Conservation (phyloP, 2,113 vertebrate genomes). For the Tragelaphus imberbis region DNA sequence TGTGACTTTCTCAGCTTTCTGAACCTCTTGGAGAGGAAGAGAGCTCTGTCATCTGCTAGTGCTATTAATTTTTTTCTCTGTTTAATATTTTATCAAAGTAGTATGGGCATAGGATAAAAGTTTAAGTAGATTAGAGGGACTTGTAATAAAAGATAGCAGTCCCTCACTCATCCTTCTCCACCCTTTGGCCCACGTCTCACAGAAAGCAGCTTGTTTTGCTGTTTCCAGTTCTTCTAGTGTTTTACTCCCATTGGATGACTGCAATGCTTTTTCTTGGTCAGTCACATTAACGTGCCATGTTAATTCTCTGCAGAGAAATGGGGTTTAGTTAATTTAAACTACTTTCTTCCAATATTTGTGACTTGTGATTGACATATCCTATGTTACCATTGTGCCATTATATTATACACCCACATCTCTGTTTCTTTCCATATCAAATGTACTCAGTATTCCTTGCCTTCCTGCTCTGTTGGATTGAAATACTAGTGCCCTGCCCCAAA, state of each 20-base stretch:
- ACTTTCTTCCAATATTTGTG: not conserved
- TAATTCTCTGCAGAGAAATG: not conserved
- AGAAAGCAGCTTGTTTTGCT: not conserved
- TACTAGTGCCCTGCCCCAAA: accelerated
- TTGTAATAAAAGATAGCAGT: not conserved
- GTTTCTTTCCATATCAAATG: not conserved
- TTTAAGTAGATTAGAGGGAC: not conserved
- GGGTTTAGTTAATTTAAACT: not conserved
- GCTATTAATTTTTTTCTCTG: not conserved
- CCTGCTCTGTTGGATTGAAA: not conserved
- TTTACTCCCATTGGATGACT: not conserved
- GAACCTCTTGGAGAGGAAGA: not conserved
- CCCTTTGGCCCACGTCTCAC: not conserved
- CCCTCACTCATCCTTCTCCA: not conserved
- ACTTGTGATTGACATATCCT: not conserved
- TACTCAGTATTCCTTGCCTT: not conserved
- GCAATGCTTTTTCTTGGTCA: not conserved
- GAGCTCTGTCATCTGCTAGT: not conserved
- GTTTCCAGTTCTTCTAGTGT: not conserved
- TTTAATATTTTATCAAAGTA: slow-evolving; percentile 42
- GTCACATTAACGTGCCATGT: not conserved
- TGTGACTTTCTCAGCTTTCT: not conserved
- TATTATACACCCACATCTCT: not conserved
- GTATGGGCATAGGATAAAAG: not conserved
- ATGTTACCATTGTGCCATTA: not conserved